phyloP scores from a whole-genome alignment of 2,797 vertebrate species.

The Crypturellus tataupa region DNA sequence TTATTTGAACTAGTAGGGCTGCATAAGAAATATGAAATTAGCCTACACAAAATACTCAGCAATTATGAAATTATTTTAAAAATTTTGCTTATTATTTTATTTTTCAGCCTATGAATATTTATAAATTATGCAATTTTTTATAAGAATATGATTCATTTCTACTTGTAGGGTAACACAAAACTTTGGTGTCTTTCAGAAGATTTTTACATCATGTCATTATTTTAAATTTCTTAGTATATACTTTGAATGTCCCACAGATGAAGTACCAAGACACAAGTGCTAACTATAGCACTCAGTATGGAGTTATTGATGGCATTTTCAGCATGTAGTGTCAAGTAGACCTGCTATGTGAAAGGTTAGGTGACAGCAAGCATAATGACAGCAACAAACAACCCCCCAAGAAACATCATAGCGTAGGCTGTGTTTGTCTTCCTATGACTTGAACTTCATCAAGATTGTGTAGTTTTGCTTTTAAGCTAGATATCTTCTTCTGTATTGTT shows the following conservation, averaged over 20 bases:
- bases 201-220: background rate
- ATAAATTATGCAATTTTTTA: background rate
- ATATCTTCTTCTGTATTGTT: background rate
- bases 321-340: background rate
- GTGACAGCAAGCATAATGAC: background rate
- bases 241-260: background rate
- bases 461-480: background rate
- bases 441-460: background rate
- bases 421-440: background rate
- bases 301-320: background rate
- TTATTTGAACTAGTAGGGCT: background rate
- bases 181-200: background rate
- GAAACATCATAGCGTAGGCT: background rate
- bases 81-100: background rate
- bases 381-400: background rate
- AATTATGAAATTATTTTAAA: background rate
- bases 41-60: background rate
- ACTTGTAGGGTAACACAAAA: background rate
- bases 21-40: background rate
- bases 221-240: background rate
- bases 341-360: background rate
- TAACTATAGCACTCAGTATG: background rate
- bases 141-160: background rate
- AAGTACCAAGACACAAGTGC: accelerated
- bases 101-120: background rate